phyloP scores from a whole-genome alignment of 2,888 invertebrate genomes.

The Drosophila formosana region DNA sequence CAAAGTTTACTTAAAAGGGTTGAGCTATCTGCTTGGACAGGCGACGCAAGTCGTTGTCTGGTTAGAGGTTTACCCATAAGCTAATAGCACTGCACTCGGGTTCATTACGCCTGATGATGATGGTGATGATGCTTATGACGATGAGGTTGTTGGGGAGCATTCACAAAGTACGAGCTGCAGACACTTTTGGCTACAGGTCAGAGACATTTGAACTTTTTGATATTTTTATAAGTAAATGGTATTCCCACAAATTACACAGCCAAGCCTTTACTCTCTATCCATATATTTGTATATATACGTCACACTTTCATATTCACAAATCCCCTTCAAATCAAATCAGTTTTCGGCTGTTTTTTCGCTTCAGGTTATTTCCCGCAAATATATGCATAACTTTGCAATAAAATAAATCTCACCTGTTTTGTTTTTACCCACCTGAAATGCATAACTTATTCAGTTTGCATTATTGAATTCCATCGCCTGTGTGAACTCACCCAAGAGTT shows the following conservation, averaged over 20 bases:
- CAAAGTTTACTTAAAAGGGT: slow-evolving; percentile 73
- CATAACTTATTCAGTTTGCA: slow-evolving; percentile 4
- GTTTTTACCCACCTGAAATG: neutral
- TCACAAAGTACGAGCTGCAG: slow-evolving; percentile 12
- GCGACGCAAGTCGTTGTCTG: slow-evolving; percentile 8
- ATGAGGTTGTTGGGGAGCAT: neutral
- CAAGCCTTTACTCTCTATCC: neutral
- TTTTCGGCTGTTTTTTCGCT: slow-evolving; percentile 31
- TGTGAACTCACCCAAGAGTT: slow-evolving; percentile 1
- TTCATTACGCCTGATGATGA: slow-evolving; percentile 33
- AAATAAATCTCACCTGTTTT: slow-evolving; percentile 1
- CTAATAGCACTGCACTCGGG: slow-evolving; percentile 47
- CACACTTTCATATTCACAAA: slow-evolving; percentile 11
- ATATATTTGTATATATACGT: neutral
- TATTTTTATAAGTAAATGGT: slow-evolving; percentile 3
- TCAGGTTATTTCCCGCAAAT: slow-evolving; percentile 25
- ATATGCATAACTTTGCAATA: slow-evolving; percentile 40
- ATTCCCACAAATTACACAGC: slow-evolving; percentile 38
- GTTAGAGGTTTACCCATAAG: slow-evolving; percentile 25
- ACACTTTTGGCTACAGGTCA: slow-evolving; percentile 41
- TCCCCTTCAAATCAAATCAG: slow-evolving; percentile 52
- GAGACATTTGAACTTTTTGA: slow-evolving; percentile 56
- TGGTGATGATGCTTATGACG: neutral
- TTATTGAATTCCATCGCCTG: slow-evolving; percentile 13
- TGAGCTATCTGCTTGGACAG: slow-evolving; percentile 34